A percentile compares a stretch with the other conserved stretches of the same genome.
phyloP scores from a whole-genome alignment of 2,888 invertebrate species.

The Hybos culiciformis region DNA sequence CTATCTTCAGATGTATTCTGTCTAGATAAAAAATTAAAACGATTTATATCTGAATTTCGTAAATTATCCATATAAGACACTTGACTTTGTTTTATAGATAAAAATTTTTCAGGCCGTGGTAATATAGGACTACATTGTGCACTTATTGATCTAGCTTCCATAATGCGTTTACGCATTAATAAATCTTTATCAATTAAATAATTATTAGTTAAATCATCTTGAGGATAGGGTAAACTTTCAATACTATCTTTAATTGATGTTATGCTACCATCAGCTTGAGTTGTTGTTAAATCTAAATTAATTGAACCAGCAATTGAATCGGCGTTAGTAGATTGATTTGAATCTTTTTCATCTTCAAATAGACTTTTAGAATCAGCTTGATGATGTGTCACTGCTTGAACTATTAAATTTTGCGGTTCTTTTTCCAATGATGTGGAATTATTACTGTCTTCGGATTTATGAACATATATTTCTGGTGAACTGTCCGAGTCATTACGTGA shows the following conservation, averaged over 20 bases:
- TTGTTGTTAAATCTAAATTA: neutral
- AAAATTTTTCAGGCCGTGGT: constrained; percentile 3
- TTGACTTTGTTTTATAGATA: constrained; percentile 8
- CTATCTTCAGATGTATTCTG: constrained; percentile 36
- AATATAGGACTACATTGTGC: constrained; percentile 33
- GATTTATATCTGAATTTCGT: neutral
- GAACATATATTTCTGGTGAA: too few species aligned
- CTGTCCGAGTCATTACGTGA: too few species aligned
- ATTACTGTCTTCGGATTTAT: too few species aligned
- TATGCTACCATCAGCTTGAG: constrained; percentile 26
- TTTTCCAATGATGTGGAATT: neutral
- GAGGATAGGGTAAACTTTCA: constrained; percentile 23
- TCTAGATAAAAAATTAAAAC: constrained; percentile 23
- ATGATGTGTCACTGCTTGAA: constrained; percentile 19
- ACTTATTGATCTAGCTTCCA: constrained; percentile 36
- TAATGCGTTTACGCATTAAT: constrained; percentile 19
- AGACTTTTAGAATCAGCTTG: constrained; percentile 8
- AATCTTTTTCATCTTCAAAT: constrained; percentile 7
- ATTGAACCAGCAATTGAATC: neutral
- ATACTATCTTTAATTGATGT: constrained; percentile 31
- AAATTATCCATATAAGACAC: neutral
- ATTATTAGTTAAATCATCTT: neutral
- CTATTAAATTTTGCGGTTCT: neutral
- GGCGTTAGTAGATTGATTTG: constrained; percentile 11
- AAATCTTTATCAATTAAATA: neutral